Evolutionary conservation across 2,888 invertebrate genomes (phyloP), one percentile per base, ranked within the genome.

Genomic region (Dermolepida albohirtum): DNA sequence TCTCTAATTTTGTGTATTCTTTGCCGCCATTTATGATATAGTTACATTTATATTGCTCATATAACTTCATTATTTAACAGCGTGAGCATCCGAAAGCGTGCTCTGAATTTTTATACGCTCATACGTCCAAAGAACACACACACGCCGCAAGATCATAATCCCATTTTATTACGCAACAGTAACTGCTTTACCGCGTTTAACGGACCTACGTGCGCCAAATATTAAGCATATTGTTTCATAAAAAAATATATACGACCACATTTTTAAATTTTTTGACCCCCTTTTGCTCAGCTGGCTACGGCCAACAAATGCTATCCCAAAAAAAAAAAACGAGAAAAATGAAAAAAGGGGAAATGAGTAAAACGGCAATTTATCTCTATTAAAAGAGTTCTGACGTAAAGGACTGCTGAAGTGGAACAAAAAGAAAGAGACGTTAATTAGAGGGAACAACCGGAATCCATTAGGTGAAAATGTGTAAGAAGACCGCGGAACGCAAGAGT

Each of bases 161-260:
- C 47, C 59, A 59, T 59, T 59, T 59, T 59, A 59, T 59, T 59
- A 59, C 44, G 59, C 59, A 59, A 59, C 59, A 59, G 59, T 59
- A 59, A 59, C 59, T 59, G 59, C 59, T 59, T 59, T 59, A 47
- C 59, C 59, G 59, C 59, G 59, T 44, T 59, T 59, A 59, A 59
- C 59, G 47, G 44, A 59, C 59, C 59, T 59, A 59, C 59, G 59
- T 59, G 59, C 44, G 59, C 47, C 59, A 44, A 59, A 59, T 59
- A 59, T 59, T 59, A 59, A 59, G 59, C 59, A 59, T 59, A 59
- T 59, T 59, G 59, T 59, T 59, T 59, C 59, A 59, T 59, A 59
- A 59, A 57, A 59, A 57, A 40, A 59, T 59, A 59, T 59, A 59
- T 59, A 59, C 59, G 59, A 59, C 59, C 59, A 29, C 47, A 59